Evolutionary conservation across 2,797 vertebrate species (phyloP).

Genomic region (Taeniopygia guttata): DNA sequence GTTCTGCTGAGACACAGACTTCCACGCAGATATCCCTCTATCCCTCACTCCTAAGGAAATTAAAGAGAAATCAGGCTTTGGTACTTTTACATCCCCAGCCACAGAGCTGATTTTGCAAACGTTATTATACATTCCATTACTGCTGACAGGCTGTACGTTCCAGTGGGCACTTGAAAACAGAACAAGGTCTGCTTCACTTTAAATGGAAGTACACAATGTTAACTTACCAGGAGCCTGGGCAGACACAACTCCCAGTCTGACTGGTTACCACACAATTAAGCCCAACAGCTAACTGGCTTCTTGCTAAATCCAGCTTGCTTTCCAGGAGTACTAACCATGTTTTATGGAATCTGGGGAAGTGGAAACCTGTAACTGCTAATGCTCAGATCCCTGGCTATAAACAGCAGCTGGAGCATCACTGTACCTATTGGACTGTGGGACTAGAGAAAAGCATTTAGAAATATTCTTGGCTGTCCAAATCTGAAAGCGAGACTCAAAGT

Average conservation of each 20-base stretch:
- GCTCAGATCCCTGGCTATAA: background rate
- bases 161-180: background rate
- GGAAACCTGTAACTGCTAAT: background rate
- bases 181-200: slow-evolving; percentile 50
- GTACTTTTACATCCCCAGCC: background rate
- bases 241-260: background rate
- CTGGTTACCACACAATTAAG: background rate
- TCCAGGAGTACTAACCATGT: background rate
- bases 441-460: background rate
- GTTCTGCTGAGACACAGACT: background rate
- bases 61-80: background rate
- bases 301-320: slow-evolving; percentile 33
- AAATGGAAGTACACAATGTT: background rate
- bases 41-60: background rate
- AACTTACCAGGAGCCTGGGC: background rate
- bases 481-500: background rate
- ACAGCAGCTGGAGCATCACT: background rate
- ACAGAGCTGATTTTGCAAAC: background rate
- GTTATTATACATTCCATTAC: background rate
- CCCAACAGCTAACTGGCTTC: background rate
- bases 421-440: background rate
- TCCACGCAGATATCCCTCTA: background rate
- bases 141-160: slow-evolving; percentile 12
- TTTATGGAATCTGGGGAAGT: background rate
- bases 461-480: background rate